Conservation (phyloP, 1,140 invertebrate genomes). For the Orius laevigatus region DNA sequence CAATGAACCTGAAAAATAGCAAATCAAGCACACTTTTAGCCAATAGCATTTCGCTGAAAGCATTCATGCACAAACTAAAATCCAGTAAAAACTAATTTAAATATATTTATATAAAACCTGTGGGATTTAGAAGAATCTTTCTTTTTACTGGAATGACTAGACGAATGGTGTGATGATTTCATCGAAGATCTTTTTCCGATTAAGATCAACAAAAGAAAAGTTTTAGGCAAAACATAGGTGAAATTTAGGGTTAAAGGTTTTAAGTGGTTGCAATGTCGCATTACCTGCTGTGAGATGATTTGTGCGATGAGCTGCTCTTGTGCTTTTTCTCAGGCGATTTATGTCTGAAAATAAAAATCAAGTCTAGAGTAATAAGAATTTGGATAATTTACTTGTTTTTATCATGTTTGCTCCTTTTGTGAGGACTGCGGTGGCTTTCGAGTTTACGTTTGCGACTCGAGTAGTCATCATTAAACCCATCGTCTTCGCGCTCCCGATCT, state of each 20-base stretch:
- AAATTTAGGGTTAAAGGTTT: neutral
- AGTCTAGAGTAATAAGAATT: neutral
- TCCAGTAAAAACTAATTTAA: conserved; percentile 1
- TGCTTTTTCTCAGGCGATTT: conserved; percentile 19
- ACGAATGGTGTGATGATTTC: neutral
- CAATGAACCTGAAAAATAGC: neutral
- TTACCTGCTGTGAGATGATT: conserved; percentile 20
- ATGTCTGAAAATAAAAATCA: conserved; percentile 17
- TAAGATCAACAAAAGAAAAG: neutral
- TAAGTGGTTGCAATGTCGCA: neutral
- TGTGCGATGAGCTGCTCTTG: conserved; percentile 20
- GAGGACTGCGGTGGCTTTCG: conserved; percentile 27
- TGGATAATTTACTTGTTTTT: conserved; percentile 10
- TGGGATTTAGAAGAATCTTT: conserved; percentile 1
- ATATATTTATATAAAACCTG: conserved; percentile 6
- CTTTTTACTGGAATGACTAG: conserved; percentile 7
- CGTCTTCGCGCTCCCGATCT: conserved; percentile 47
- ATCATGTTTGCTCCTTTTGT: conserved; percentile 25
- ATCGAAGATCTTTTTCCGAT: conserved; percentile 1
- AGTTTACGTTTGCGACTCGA: conserved; percentile 31
- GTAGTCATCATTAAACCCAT: conserved; percentile 34
- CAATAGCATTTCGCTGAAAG: neutral
- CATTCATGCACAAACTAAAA: neutral
- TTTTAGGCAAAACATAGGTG: neutral
- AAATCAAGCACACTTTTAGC: neutral